Percentiles rank a stretch among this genome's conserved stretches.
phyloP scores from a whole-genome alignment of 2,113 vertebrate species.

The Myotis lucifugus region DNA sequence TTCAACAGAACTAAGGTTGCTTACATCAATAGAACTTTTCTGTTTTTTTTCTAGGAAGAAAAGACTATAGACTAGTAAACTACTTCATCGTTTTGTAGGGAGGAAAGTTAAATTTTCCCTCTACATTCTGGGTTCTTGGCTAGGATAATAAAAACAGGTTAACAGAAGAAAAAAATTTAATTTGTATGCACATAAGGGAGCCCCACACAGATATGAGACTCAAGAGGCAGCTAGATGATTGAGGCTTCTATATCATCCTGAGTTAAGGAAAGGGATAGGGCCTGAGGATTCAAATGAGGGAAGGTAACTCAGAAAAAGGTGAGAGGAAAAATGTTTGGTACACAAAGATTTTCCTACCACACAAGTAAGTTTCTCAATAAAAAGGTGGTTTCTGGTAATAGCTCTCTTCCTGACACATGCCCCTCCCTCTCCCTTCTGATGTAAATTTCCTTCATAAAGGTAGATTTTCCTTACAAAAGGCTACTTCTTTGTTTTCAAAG shows the following conservation, averaged over 20 bases:
- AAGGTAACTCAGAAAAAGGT: neutral
- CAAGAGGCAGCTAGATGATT: neutral
- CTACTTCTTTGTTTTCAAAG: neutral
- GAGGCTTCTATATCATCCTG: neutral
- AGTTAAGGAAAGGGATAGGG: neutral
- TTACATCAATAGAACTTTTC: neutral
- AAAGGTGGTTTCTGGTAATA: neutral
- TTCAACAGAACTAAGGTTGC: neutral
- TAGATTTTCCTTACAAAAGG: neutral
- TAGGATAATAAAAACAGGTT: conserved; percentile 16
- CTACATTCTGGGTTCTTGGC: neutral
- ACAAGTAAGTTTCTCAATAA: neutral
- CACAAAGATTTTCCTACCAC: neutral
- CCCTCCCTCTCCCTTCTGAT: neutral
- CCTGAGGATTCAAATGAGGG: neutral
- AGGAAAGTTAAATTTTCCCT: conserved; percentile 36
- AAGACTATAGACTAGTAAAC: neutral
- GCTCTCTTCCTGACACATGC: neutral
- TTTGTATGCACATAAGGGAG: neutral
- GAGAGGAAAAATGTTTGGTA: neutral
- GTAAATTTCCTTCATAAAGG: neutral
- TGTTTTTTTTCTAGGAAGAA: neutral
- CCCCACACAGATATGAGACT: neutral
- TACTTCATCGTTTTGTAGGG: neutral
- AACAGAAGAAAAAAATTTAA: neutral